Base-by-base conservation (phyloP, 2,797 vertebrate species). In the Alectoris magna region DNA sequence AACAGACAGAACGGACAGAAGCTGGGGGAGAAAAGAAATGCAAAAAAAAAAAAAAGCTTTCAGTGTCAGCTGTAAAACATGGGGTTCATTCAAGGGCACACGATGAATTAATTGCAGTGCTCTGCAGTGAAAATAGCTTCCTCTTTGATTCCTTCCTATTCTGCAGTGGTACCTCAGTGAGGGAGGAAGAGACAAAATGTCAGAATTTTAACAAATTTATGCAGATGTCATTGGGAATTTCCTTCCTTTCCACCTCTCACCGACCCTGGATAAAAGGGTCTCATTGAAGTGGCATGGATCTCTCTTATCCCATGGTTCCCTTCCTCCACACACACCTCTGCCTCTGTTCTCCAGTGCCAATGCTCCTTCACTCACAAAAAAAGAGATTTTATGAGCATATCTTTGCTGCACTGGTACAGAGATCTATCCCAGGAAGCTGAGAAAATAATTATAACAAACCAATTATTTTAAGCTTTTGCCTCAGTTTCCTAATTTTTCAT, bases 1-100 rank as follows among this genome's bases (percentile, higher is more conserved):
- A 97, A 98, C 98, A 98, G 97, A 34, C 34, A 34, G 34, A 34
- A 34, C 34, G 34, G 97, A 90, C 8, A 77, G 69, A 46, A 92
- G 92, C 88, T 82, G 46, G 62, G 66, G 39, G 62, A 41, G 31
- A 43, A 23, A 11, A 29, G 44, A 24, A 14, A 53, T 17, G 8
- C 16, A 8, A 5, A 7, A 1, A 3, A 3, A 13, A 15, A 1
- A 14, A 9, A 60, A 49, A 18, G 10, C 53, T 55, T 55, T 55
- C 85, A 82, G 93, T 93, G 78, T 94, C 86, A 95, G 81, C 86
- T 76, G n/a, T 41, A 80, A 91, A 94, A 88, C 2, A 2, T 67
- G 53, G 38, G 74, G 68, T 91, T 96, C 73, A 58, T 91, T 93
- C 93, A 94, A 96, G 93, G 95, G 92, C 90, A 93, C 2, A 0